Percentiles rank a stretch among this genome's conserved stretches.
These are phyloP conservation scores for Hormaphis cornu DNA, from an alignment of 1,140 invertebrate species.

Conservation along the genomic window DNA sequence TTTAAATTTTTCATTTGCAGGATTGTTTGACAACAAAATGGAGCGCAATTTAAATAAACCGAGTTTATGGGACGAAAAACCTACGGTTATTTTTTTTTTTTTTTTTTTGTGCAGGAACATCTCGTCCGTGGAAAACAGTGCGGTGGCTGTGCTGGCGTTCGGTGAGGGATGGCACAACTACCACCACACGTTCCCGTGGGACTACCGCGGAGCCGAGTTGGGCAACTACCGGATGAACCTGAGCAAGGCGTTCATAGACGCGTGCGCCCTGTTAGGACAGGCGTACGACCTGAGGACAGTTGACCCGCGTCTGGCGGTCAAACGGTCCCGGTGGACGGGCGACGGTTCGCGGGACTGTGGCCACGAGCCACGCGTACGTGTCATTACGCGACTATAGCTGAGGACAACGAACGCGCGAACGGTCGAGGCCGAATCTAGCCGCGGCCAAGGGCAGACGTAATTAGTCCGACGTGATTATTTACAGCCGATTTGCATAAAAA, in stretches of 20 bases:
- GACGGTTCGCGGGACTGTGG: constrained; percentile 47
- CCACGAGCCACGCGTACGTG: constrained; percentile 44
- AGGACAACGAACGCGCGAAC: constrained; percentile 56
- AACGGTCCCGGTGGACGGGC: constrained; percentile 51
- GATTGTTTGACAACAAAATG: too few relatives aligned
- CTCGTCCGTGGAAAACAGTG: constrained; percentile 49
- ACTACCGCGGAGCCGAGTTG: constrained; percentile 60
- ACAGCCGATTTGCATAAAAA: too few relatives aligned
- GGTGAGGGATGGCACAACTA: constrained; percentile 84
- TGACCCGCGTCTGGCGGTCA: constrained; percentile 47
- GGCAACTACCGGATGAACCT: constrained; percentile 46
- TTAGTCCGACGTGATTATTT: too few relatives aligned
- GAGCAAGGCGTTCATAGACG: constrained; percentile 47
- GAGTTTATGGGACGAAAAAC: too few relatives aligned
- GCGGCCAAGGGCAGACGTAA: too few relatives aligned
- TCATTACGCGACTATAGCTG: constrained; percentile 59
- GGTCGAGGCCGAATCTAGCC: constrained; percentile 10
- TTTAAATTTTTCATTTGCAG: too few relatives aligned
- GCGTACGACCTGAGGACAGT: constrained; percentile 54
- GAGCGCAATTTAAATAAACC: too few relatives aligned
- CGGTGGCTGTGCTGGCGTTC: constrained; percentile 40
- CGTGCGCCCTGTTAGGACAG: constrained; percentile 51
- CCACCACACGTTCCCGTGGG: constrained; percentile 84
- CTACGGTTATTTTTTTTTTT: too few relatives aligned
- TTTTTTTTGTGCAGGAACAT: constrained; percentile 52